A percentile compares a stretch with the other conserved stretches of the same genome.
Conservation (phyloP, 2,888 invertebrate genomes). For the Drosophila koepferae region DNA sequence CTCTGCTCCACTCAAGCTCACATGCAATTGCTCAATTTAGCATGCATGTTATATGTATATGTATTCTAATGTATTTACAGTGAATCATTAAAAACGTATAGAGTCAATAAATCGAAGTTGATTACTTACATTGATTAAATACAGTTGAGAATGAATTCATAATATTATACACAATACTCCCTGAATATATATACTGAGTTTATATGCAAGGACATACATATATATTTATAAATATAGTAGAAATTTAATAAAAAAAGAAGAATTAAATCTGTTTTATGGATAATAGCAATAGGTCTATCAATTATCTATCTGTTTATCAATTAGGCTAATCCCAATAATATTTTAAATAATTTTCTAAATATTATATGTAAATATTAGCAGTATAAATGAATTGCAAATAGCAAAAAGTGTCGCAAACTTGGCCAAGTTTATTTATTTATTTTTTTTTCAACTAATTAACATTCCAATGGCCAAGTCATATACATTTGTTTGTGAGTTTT, state of each 20-base stretch:
- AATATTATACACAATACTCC: too few relatives aligned
- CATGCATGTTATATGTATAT: background rate
- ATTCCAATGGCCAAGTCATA: background rate
- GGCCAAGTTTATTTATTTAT: too few relatives aligned
- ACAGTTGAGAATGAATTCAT: background rate
- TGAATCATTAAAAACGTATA: background rate
- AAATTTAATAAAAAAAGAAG: too few relatives aligned
- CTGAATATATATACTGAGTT: too few relatives aligned
- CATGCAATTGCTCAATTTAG: constrained; percentile 56
- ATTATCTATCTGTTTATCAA: too few relatives aligned
- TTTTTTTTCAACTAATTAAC: background rate
- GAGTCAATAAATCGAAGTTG: background rate
- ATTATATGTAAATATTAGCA: too few relatives aligned
- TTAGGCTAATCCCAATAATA: too few relatives aligned
- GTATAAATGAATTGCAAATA: background rate
- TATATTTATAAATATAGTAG: too few relatives aligned
- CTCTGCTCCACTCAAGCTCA: constrained; percentile 7
- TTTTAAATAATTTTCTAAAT: too few relatives aligned
- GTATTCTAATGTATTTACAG: background rate
- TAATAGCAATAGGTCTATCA: too few relatives aligned
- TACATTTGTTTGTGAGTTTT: background rate
- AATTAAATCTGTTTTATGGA: too few relatives aligned
- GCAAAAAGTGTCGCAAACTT: background rate
- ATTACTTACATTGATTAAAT: background rate
- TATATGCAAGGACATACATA: too few relatives aligned